Evolutionary conservation across 2,797 vertebrate species (phyloP), one percentile per base, ranked within the genome.

Genomic region (Propithecus deckenii): DNA sequence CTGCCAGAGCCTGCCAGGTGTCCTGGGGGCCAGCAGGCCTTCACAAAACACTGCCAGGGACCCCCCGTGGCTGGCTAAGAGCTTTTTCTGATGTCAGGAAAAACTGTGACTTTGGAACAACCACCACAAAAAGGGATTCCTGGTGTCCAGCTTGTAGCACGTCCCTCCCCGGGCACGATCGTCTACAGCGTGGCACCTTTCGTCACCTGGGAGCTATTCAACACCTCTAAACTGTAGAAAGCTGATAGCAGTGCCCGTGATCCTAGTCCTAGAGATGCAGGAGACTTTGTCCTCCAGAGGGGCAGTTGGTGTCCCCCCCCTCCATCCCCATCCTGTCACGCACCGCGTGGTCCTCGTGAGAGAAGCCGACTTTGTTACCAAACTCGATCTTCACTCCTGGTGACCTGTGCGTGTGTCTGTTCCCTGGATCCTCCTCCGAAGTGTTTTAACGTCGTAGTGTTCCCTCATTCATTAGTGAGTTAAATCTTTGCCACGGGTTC

Each of bases 331-430:
- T 20, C 69, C 38, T 43, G 8, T 48, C 72, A 10, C 43, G 17
- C 18, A 30, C 18, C 1, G 3, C 0, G 2, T n/a, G 2, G 15
- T 22, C 43, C 22, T 15, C 11, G 25, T 12, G 7, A 46, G 28
- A 41, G 67, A 28, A 17, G 55, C 28, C 14, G 2, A 25, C 10
- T 30, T 30, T n/a, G 25, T 25, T 32, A 23, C 7, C 65, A 17
- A 17, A 8, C 0, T 25, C 50, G 8, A 14, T 32, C 88, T 41
- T 32, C 55, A 18, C 22, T 0, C 12, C 20, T 46, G 8, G 2
- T 0, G 30, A n/a, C 59, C 43, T 30, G 0, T 41, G 1, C 8
- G 3, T 20, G 79, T 13, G 72, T 22, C 63, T 59, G 52, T 23
- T 67, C 57, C 14, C 5, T n/a, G 13, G 43, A 9, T 17, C 10